Evolutionary conservation across 2,888 invertebrate genomes (phyloP).

Genomic region (Uloborus plumipes): DNA sequence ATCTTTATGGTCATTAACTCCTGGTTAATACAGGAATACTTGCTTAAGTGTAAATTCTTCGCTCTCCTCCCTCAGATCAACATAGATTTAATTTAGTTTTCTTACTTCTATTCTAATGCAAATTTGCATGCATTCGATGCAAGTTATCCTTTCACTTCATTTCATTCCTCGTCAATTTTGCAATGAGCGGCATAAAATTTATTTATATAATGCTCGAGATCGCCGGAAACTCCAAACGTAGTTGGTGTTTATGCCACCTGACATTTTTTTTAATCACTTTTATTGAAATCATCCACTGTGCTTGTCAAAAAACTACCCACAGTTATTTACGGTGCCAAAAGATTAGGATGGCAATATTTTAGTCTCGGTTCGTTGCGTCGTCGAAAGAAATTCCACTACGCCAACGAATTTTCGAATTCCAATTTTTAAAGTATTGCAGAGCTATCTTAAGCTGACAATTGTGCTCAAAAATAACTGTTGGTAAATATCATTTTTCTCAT

Average conservation of each 20-base stretch:
- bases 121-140: too few species aligned
- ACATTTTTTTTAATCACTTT: constrained; percentile 24
- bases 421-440: neutral
- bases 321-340: constrained; percentile 59
- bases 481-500: constrained; percentile 1
- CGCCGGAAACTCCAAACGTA: constrained; percentile 27
- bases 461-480: constrained; percentile 9
- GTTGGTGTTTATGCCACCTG: constrained; percentile 22
- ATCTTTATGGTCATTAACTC: too few species aligned
- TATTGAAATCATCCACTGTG: constrained; percentile 22
- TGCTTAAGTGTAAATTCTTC: too few species aligned
- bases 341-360: constrained; percentile 45
- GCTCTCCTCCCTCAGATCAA: too few species aligned
- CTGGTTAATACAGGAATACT: too few species aligned
- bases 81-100: too few species aligned
- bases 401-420: constrained; percentile 5
- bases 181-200: too few species aligned
- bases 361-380: neutral
- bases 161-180: too few species aligned
- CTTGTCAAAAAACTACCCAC: constrained; percentile 16
- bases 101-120: too few species aligned
- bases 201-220: too few species aligned
- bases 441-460: neutral
- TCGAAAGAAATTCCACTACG: neutral
- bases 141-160: too few species aligned